phyloP scores from a whole-genome alignment of 2,888 invertebrate genomes.

The Eupeodes latifasciatus region DNA sequence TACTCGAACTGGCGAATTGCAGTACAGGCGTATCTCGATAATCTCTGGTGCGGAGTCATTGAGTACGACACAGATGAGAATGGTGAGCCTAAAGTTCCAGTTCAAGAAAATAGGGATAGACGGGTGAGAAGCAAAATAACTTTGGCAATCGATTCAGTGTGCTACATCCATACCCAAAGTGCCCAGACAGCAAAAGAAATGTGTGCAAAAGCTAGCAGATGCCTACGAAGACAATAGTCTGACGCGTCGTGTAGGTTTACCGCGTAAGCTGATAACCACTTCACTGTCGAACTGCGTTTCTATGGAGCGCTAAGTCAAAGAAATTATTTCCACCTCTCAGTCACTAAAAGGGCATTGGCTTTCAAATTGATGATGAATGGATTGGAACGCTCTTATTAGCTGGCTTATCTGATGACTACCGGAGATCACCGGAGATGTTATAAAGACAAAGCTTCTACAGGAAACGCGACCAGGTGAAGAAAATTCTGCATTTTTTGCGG shows the following conservation, averaged over 20 bases:
- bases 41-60: not conserved
- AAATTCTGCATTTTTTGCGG: not conserved
- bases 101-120: not conserved
- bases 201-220: constrained; percentile 14
- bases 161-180: too few relatives aligned
- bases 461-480: not conserved
- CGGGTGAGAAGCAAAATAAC: not conserved
- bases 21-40: not conserved
- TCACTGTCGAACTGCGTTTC: constrained; percentile 13
- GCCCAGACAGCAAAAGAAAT: constrained; percentile 10
- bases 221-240: constrained; percentile 27
- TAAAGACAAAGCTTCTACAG: not conserved
- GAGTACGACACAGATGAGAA: constrained; percentile 3
- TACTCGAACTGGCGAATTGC: constrained; percentile 3
- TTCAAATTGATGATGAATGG: constrained; percentile 76
- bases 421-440: constrained; percentile 8
- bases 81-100: not conserved
- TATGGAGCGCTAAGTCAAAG: constrained; percentile 7
- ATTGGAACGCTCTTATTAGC: constrained; percentile 79
- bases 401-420: constrained; percentile 78
- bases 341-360: too few relatives aligned
- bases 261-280: constrained; percentile 9
- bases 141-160: not conserved
- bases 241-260: constrained; percentile 11
- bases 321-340: constrained; percentile 1